phyloP scores from a whole-genome alignment of 2,888 invertebrate species.

The Linnaemya tessellans region DNA sequence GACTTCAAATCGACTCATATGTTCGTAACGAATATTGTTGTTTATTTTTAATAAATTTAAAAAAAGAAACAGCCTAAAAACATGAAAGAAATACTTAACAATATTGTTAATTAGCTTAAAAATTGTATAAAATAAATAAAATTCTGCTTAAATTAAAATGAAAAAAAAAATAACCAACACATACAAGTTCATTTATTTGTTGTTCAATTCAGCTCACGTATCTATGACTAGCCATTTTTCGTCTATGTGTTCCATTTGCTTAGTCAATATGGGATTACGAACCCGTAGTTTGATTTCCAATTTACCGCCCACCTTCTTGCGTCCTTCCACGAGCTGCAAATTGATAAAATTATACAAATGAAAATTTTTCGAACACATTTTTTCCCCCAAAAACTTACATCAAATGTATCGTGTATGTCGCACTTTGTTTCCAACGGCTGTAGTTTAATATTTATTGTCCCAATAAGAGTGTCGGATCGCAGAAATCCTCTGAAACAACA shows the following conservation, averaged over 20 bases:
- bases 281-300: constrained; percentile 94
- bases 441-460: constrained; percentile 92
- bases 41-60: neutral
- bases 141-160: neutral
- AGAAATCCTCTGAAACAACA: constrained; percentile 96
- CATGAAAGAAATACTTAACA: neutral
- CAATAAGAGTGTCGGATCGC: constrained; percentile 93
- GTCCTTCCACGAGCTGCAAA: constrained; percentile 92
- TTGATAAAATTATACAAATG: neutral
- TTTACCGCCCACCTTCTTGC: constrained; percentile 94
- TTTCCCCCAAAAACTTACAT: constrained; percentile 87
- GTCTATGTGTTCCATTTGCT: constrained; percentile 93
- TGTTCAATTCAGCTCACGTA: constrained; percentile 73
- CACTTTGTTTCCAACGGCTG: constrained; percentile 94
- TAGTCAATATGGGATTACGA: constrained; percentile 93
- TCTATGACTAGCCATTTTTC: constrained; percentile 97
- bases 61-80: neutral
- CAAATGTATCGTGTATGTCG: constrained; percentile 95
- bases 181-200: neutral
- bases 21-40: neutral
- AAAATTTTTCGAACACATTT: neutral
- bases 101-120: neutral
- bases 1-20: constrained; percentile 17
- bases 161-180: neutral
- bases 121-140: neutral